A percentile compares a stretch with the other conserved stretches of the same genome.
phyloP scores from a whole-genome alignment of 2,888 invertebrate species.

The Entomobrya proxima region DNA sequence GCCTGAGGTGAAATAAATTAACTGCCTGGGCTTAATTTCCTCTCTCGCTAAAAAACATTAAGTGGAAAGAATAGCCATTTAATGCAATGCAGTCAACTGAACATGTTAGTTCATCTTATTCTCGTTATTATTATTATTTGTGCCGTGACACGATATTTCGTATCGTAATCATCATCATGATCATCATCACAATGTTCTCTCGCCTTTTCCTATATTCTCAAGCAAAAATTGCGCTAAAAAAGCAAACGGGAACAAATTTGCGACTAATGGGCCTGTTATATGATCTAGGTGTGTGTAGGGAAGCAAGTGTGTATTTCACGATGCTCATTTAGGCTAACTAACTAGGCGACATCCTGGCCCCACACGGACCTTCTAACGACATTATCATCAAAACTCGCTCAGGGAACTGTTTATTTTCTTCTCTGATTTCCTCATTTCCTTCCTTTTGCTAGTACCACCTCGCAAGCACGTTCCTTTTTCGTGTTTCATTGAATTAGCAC shows the following conservation, averaged over 20 bases:
- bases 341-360: neutral
- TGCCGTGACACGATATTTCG: neutral
- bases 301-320: constrained; percentile 6
- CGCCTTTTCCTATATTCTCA: neutral
- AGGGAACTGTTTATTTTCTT: constrained; percentile 3
- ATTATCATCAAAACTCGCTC: constrained; percentile 40
- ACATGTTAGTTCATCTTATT: neutral
- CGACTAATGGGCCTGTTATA: neutral
- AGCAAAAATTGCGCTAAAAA: neutral
- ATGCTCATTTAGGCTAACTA: constrained; percentile 31
- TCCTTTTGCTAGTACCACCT: neutral
- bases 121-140: constrained; percentile 17
- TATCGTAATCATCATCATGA: neutral
- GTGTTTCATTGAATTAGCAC: neutral
- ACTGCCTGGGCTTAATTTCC: neutral
- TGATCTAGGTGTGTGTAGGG: neutral
- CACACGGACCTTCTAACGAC: neutral
- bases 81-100: too few species aligned
- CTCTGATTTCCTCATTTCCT: constrained; percentile 1
- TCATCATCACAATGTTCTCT: neutral
- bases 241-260: neutral
- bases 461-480: neutral
- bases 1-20: constrained; percentile 70
- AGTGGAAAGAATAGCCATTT: neutral
- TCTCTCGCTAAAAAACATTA: neutral